Percentiles rank a stretch among this genome's conserved stretches.
Conservation (phyloP, 2,113 vertebrate genomes). For the Platysternon megacephalum region DNA sequence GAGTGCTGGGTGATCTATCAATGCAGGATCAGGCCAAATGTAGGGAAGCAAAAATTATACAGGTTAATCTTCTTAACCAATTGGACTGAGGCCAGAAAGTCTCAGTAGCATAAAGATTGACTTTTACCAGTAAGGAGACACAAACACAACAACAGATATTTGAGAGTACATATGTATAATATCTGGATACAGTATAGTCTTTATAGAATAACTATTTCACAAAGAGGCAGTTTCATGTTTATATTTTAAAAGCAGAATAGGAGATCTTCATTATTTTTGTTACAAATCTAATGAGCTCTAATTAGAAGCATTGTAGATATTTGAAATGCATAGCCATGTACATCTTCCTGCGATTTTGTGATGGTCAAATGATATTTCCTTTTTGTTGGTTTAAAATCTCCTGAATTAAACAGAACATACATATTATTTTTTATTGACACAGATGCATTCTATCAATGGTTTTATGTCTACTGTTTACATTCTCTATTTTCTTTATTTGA, state of each 20-base stretch:
- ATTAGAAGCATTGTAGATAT: not conserved
- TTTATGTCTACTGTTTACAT: not conserved
- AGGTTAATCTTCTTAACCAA: not conserved
- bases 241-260: not conserved
- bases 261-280: constrained; percentile 5
- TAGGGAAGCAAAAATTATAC: not conserved
- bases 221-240: not conserved
- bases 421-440: not conserved
- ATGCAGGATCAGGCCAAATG: not conserved
- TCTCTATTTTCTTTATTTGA: not conserved
- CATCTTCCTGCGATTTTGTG: not conserved
- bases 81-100: not conserved
- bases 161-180: not conserved
- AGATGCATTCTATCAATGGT: not conserved
- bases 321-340: not conserved
- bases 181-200: not conserved
- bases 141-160: not conserved
- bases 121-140: constrained; percentile 15
- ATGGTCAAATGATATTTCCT: not conserved
- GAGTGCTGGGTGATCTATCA: not conserved
- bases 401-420: constrained; percentile 61
- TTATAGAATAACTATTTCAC: constrained; percentile 6
- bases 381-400: not conserved
- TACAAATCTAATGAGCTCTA: not conserved
- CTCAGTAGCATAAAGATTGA: not conserved